phyloP scores from a whole-genome alignment of 2,797 vertebrate species.

The Triplophysa yarkandensis region DNA sequence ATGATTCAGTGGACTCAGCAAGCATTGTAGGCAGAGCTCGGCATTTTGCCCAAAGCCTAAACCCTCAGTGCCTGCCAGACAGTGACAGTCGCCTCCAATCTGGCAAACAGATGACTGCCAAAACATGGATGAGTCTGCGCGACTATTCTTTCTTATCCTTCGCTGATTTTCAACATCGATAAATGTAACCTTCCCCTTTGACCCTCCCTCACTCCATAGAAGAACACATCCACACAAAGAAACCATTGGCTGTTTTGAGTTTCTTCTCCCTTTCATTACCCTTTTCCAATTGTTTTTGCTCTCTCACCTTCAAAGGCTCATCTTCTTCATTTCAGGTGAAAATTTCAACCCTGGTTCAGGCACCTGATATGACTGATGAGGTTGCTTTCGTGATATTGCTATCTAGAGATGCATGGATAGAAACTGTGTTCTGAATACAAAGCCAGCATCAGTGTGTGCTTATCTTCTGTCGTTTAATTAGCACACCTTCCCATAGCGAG shows the following conservation, averaged over 20 bases:
- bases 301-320: conserved; percentile 29
- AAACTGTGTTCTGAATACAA: conserved; percentile 62
- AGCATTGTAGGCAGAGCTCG: conserved; percentile 51
- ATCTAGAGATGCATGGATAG: conserved; percentile 69
- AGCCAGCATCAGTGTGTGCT: conserved; percentile 58
- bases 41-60: conserved; percentile 68
- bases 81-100: conserved; percentile 66
- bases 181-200: conserved; percentile 35
- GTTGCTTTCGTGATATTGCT: conserved; percentile 63
- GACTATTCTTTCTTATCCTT: conserved; percentile 45
- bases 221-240: conserved; percentile 1
- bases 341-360: conserved; percentile 61
- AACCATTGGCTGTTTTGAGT: conserved; percentile 6
- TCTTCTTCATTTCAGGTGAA: conserved; percentile 53
- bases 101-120: conserved; percentile 65
- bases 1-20: conserved; percentile 66
- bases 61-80: conserved; percentile 66
- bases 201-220: not conserved
- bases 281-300: not conserved
- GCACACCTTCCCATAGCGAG: conserved; percentile 55
- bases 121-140: conserved; percentile 61
- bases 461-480: conserved; percentile 71
- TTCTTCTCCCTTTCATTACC: not conserved
- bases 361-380: conserved; percentile 68
- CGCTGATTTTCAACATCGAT: conserved; percentile 22